Conservation (phyloP, 2,797 vertebrate genomes). For the Anguilla anguilla region DNA sequence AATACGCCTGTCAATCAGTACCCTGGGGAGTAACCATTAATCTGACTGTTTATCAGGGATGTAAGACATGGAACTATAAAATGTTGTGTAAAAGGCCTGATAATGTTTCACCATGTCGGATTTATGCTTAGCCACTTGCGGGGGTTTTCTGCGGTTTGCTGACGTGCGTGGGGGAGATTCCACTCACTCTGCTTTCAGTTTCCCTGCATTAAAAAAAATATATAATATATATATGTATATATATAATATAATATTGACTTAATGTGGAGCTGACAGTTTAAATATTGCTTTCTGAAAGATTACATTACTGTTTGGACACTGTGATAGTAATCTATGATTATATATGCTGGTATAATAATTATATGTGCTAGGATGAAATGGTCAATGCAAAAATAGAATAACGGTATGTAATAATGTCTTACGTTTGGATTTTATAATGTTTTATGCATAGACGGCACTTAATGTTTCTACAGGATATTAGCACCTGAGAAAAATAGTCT, state of each 20-base stretch:
- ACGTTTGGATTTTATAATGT: too few relatives aligned
- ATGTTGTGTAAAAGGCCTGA: neutral
- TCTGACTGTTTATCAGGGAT: neutral
- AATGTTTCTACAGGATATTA: too few relatives aligned
- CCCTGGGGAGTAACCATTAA: neutral
- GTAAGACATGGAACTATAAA: neutral
- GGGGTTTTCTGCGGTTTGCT: neutral
- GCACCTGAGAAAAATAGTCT: too few relatives aligned
- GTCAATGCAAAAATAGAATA: too few relatives aligned
- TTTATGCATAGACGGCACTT: neutral
- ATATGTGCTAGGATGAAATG: neutral
- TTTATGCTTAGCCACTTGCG: neutral
- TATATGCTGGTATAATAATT: neutral
- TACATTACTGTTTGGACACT: neutral
- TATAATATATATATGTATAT: too few relatives aligned
- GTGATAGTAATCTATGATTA: neutral
- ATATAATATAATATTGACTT: too few relatives aligned
- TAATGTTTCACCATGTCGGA: neutral
- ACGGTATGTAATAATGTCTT: too few relatives aligned
- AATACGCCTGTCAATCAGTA: neutral
- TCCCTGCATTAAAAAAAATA: neutral
- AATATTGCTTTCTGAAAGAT: neutral
- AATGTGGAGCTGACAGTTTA: neutral
- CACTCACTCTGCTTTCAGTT: neutral
- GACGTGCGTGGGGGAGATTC: neutral